Evolutionary conservation across 2,113 vertebrate genomes (phyloP), one percentile per base, ranked within the genome.

Genomic region (Pungitius pungitius): DNA sequence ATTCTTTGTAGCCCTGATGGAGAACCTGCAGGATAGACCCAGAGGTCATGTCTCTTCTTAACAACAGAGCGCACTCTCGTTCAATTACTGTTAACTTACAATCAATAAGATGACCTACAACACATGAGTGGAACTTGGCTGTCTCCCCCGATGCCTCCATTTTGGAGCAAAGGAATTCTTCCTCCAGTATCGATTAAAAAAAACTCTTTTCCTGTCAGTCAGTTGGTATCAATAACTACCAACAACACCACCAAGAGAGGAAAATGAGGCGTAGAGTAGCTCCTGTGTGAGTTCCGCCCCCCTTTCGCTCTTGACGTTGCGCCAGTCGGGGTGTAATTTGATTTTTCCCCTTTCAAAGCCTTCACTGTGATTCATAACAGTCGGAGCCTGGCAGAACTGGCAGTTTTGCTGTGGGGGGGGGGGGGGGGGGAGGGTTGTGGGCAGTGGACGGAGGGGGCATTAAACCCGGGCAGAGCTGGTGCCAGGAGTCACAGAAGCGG

Each of bases 31-130:
- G 73, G 59, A 69, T 6, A 1, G 69, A 81, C 73, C 75, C 52
- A 15, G 62, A 65, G 73, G 79, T 73, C 84, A 82, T 86, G 87
- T 78, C 83, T 87, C 81, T 87, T 90, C 83, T 74, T 82, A 77
- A 87, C 83, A 87, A 83, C 78, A 54, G 73, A 76, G 77, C 1
- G 6, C 71, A 77, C 81, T 86, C 82, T 59, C 14, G 69, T 91
- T 89, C 85, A 85, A 90, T 91, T 89, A 90, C 83, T 6, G 80
- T 90, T 88, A 87, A 85, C 88, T 89, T 81, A 73, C 78, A 84
- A 90, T 91, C 89, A 89, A 90, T 90, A 88, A 52, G 76, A 84
- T 90, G 89, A 88, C 90, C 80, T 86, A 87, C 86, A 87, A 84
- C 80, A 84, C 85, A 87, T 79, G 84, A 90, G 85, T 76, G 83